These are phyloP conservation scores for Mnemiopsis leidyi DNA, from an alignment of 37 sponge, comb jelly and placozoan genomes.

Conservation along the genomic window DNA sequence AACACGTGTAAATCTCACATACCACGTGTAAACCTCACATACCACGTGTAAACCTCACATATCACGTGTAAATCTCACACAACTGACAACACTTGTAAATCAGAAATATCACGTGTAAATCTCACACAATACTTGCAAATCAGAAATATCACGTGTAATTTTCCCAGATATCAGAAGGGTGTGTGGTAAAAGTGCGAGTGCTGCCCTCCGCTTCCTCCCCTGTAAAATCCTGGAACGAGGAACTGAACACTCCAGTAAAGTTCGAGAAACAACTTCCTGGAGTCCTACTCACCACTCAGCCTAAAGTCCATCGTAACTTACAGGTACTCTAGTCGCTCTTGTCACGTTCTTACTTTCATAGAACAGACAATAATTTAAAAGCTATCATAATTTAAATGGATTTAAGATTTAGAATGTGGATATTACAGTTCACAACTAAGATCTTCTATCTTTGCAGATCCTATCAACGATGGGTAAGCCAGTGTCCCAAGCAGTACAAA, in stretches of 20 bases:
- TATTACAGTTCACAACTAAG: no score
- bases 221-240: constrained; percentile 61
- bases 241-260: constrained; percentile 48
- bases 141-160: background rate
- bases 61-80: no score
- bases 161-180: constrained; percentile 39
- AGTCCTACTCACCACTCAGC: constrained; percentile 42
- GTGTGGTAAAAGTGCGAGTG: constrained; percentile 23
- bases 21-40: no score
- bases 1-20: no score
- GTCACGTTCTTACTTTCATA: background rate
- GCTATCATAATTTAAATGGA: no score
- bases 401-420: no score
- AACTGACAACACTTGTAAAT: no score
- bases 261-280: constrained; percentile 41
- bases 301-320: constrained; percentile 12
- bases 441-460: background rate
- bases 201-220: constrained; percentile 50
- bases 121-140: no score
- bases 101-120: no score
- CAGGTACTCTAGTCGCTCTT: background rate
- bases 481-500: constrained; percentile 17
- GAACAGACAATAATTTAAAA: no score
- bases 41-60: no score
- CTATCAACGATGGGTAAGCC: constrained; percentile 41